phyloP scores from a whole-genome alignment of 2,797 vertebrate genomes.

The Denticeps clupeoides region DNA sequence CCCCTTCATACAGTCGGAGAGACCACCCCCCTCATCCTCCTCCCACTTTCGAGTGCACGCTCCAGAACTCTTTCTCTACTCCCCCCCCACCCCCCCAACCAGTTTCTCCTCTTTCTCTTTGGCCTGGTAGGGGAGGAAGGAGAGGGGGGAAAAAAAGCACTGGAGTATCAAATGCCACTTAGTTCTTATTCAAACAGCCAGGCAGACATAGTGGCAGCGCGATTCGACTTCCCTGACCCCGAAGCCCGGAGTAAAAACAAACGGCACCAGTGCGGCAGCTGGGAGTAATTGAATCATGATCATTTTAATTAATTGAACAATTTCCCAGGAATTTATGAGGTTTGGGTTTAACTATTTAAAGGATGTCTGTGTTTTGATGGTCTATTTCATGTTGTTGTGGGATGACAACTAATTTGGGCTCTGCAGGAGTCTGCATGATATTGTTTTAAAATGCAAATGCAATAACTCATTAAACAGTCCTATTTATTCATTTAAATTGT shows the following conservation, averaged over 20 bases:
- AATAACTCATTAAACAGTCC: too few species aligned
- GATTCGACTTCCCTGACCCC: conserved; percentile 76
- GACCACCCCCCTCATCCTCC: conserved; percentile 28
- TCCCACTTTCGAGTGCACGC: conserved; percentile 34
- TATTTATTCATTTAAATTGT: too few species aligned
- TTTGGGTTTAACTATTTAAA: conserved; percentile 52
- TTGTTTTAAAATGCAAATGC: too few species aligned
- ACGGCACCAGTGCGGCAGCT: conserved; percentile 77
- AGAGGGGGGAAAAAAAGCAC: conserved; percentile 44
- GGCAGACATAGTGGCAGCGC: conserved; percentile 82
- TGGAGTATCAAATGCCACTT: conserved; percentile 78
- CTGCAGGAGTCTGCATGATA: too few species aligned
- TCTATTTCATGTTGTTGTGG: too few species aligned
- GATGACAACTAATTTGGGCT: too few species aligned
- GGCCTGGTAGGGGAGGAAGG: background rate
- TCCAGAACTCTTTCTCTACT: conserved; percentile 18
- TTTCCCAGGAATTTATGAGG: conserved; percentile 73
- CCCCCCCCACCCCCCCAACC: background rate
- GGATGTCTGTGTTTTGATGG: conserved; percentile 21
- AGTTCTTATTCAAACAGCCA: conserved; percentile 79
- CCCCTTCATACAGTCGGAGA: conserved; percentile 14
- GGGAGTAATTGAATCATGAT: conserved; percentile 81
- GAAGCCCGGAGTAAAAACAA: conserved; percentile 73
- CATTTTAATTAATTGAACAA: conserved; percentile 88
- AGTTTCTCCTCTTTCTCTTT: conserved; percentile 12